Evolutionary conservation across 1,140 invertebrate genomes (phyloP), one percentile per base, ranked within the genome.

Genomic region (Bombyx mori): DNA sequence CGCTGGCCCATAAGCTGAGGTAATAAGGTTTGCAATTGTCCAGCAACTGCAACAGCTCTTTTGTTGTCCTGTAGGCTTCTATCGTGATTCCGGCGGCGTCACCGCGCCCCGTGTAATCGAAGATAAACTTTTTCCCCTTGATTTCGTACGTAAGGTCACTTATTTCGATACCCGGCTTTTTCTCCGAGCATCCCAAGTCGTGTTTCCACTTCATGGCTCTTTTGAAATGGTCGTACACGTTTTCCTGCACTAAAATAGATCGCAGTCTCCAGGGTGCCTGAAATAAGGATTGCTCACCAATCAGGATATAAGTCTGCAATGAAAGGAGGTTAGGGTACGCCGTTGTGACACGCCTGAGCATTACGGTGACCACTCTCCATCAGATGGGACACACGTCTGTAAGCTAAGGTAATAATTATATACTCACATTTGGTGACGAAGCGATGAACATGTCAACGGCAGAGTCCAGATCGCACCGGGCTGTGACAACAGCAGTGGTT

Each of bases 1-100:
- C 61, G 49, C 54, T 66, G 2, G 66, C 58, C 75, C 75, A 77
- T 0, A 76, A 49, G 0, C 71, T 71, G 2, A 75, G 51, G 18
- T 56, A 62, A n/a, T 64, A 59, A 10, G 65, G 58, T 3, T 47
- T 45, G 1, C 53, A 48, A 7, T 54, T 42, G 1, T 54, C 42
- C 1, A 73, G 12, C 5, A 79, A 44, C 1, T 62, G 52, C 6
- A 75, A 53, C 44, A 75, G 46, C 52, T 81, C 78, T 53, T 72
- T 75, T 0, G 65, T 65, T 2, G 74, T 81, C 44, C 78, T 68
- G 53, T 70, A 81, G 0, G 69, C 67, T 48, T 77, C 71, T 8
- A 74, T 54, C 0, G 6, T 8, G 0, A 66, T 44, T 1, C 64
- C 50, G 4, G 43, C 3, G 9, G 5, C 0, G 7, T 9, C 2